Evolutionary conservation across 2,888 invertebrate genomes (phyloP).

Genomic region (Nomada ferruginata): DNA sequence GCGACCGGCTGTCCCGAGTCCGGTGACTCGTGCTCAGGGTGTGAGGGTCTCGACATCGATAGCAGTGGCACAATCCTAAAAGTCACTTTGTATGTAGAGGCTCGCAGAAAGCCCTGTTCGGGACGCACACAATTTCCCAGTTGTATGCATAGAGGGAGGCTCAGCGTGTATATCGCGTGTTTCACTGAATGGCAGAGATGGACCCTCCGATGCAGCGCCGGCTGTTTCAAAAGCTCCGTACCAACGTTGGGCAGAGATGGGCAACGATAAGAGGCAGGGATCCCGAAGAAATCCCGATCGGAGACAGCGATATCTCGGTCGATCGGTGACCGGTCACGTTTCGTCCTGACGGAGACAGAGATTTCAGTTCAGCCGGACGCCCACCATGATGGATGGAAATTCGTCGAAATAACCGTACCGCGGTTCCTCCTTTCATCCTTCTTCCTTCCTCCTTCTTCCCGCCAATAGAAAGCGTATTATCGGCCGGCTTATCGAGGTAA

Average conservation of each 20-base stretch:
- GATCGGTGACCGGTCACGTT: slow-evolving; percentile 69
- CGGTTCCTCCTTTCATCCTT: background rate
- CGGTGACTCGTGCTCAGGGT: background rate
- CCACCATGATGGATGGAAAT: slow-evolving; percentile 46
- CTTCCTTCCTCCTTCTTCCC: slow-evolving; percentile 4
- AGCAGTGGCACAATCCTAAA: slow-evolving; percentile 38
- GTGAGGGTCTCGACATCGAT: slow-evolving; percentile 29
- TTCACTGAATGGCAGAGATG: slow-evolving; percentile 67
- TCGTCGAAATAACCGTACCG: slow-evolving; percentile 47
- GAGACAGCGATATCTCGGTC: slow-evolving; percentile 65
- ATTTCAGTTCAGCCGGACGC: background rate
- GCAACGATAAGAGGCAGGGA: slow-evolving; percentile 60
- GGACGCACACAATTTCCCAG: slow-evolving; percentile 51
- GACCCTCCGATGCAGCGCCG: slow-evolving; percentile 56
- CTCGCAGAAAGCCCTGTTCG: slow-evolving; percentile 30
- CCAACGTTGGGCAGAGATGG: slow-evolving; percentile 55
- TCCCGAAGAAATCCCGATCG: slow-evolving; percentile 65
- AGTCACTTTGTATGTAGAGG: slow-evolving; percentile 56
- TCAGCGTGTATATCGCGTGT: slow-evolving; percentile 56
- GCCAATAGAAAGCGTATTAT: slow-evolving; percentile 59
- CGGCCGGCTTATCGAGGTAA: slow-evolving; percentile 39
- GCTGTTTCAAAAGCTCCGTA: slow-evolving; percentile 63
- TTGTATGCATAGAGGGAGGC: slow-evolving; percentile 3
- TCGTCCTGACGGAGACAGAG: slow-evolving; percentile 52
- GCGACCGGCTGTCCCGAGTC: slow-evolving; percentile 6